Conservation (phyloP, 2,797 vertebrate genomes). For the Pseudochromis fuscus region DNA sequence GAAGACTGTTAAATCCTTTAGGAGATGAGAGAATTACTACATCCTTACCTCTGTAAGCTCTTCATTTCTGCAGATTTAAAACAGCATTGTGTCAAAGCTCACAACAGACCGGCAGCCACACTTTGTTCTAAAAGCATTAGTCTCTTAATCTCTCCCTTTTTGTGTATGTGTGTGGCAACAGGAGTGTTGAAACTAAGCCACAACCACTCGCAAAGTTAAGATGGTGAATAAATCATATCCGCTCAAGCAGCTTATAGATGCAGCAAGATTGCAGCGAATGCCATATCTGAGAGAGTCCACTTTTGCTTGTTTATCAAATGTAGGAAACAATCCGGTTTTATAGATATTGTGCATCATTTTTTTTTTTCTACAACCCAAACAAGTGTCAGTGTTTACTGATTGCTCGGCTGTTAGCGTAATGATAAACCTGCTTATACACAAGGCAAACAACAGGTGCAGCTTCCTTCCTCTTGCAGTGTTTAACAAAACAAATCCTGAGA, state of each 20-base stretch:
- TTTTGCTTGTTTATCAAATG: slow-evolving; percentile 55
- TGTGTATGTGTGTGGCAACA: slow-evolving; percentile 63
- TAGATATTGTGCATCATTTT: slow-evolving; percentile 38
- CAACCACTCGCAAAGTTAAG: slow-evolving; percentile 76
- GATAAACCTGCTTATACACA: slow-evolving; percentile 26
- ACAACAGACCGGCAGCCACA: slow-evolving; percentile 74
- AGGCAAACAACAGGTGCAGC: slow-evolving; percentile 57
- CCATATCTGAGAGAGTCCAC: slow-evolving; percentile 54
- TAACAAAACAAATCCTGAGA: slow-evolving; percentile 23
- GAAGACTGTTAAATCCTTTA: slow-evolving; percentile 81
- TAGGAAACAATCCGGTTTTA: slow-evolving; percentile 36
- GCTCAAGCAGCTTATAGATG: slow-evolving; percentile 79
- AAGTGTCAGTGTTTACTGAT: slow-evolving; percentile 51
- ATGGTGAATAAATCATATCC: slow-evolving; percentile 76
- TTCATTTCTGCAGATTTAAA: slow-evolving; percentile 83
- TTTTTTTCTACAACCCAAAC: slow-evolving; percentile 15
- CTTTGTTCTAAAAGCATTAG: slow-evolving; percentile 85
- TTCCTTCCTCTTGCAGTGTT: slow-evolving; percentile 17
- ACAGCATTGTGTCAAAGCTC: slow-evolving; percentile 77
- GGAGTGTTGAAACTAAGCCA: slow-evolving; percentile 73
- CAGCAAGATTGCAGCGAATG: slow-evolving; percentile 60
- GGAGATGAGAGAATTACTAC: slow-evolving; percentile 81
- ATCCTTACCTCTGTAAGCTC: slow-evolving; percentile 82
- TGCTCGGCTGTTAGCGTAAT: slow-evolving; percentile 27
- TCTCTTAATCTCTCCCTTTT: slow-evolving; percentile 79